Base-by-base conservation (phyloP, 2,113 vertebrate genomes). In the Channa argus region DNA sequence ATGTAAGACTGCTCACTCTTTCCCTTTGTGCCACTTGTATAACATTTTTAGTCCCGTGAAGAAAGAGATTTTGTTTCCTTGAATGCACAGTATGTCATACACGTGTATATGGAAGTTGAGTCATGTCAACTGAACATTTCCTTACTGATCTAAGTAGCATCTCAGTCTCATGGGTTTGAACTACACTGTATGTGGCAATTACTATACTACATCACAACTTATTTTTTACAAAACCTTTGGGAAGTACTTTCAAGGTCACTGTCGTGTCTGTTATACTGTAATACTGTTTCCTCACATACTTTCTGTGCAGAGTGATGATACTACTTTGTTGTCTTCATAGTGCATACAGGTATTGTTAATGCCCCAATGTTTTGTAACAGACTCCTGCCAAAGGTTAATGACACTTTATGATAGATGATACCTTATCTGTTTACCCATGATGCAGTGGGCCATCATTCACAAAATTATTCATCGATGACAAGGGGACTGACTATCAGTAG, bases 391-490 rank as follows among this genome's bases (percentile, higher is more conserved):
- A 74, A 84, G 69, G 73, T 79, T 81, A 86, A 79, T 79, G 82
- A 81, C 67, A 80, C 49, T 49, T 72, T 46, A 64, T 77, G 82
- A 89, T 82, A 46, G 71, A 90, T 89, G 80, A 75, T 63, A 34
- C 76, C 77, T 89, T 89, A 88, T 91, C 89, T 86, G 84, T 84
- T 85, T 89, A 78, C 80, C 86, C 80, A 83, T 62, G 82, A 89
- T 76, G 86, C 89, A 85, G 55, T 3, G 44, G 70, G 82, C 71
- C 82, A 78, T 86, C 77, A 72, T 47, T 84, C 82, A 84, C 12
- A 61, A 63, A 82, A 86, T 77, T 71, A 77, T 82, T 84, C 65
- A 63, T 62, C 61, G 45, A 58, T 67, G 81, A 82, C 80, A 83
- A 79, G 67, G 63, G 59, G 59, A 49, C 62, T 66, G 63, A 59